Evolutionary conservation across 2,888 invertebrate genomes (phyloP).

Genomic region (Ophion ellenae): DNA sequence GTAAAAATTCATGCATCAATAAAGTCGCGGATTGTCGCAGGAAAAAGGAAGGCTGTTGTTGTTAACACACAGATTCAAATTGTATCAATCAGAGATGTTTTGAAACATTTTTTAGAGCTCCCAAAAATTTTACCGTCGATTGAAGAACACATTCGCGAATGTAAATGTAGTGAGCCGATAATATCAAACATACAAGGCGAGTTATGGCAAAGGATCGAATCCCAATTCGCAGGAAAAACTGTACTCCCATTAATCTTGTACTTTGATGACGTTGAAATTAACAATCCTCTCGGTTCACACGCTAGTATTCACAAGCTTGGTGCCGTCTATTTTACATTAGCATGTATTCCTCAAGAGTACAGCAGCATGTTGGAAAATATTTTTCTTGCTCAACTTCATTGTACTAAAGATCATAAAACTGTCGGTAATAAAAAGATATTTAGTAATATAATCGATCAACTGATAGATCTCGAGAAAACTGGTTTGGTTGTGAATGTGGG

Average conservation of each 20-base stretch:
- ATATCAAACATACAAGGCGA: slow-evolving; percentile 50
- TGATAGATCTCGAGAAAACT: slow-evolving; percentile 42
- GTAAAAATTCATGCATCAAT: slow-evolving; percentile 45
- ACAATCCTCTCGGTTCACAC: slow-evolving; percentile 67
- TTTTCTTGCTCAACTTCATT: slow-evolving; percentile 57
- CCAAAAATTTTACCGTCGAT: slow-evolving; percentile 57
- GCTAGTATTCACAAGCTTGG: slow-evolving; percentile 66
- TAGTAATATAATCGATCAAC: slow-evolving; percentile 39
- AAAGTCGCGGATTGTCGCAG: neutral
- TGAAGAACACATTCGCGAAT: slow-evolving; percentile 24
- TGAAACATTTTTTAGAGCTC: slow-evolving; percentile 62
- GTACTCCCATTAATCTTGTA: slow-evolving; percentile 51
- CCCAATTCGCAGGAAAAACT: slow-evolving; percentile 39
- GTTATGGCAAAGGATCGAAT: slow-evolving; percentile 58
- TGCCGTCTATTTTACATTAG: slow-evolving; percentile 63
- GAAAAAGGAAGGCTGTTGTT: too few species aligned
- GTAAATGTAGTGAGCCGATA: slow-evolving; percentile 31
- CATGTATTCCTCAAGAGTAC: slow-evolving; percentile 47
- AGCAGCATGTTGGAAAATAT: slow-evolving; percentile 61
- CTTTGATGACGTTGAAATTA: slow-evolving; percentile 69
- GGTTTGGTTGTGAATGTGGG: slow-evolving; percentile 44
- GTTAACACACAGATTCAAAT: too few species aligned
- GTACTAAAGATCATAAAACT: slow-evolving; percentile 48
- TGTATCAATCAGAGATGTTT: slow-evolving; percentile 48
- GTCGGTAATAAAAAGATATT: slow-evolving; percentile 49